Percentiles rank a stretch among this genome's conserved stretches.
Evolutionary conservation across 1,140 invertebrate species (phyloP).

Genomic region (Daktulosphaira vitifoliae): DNA sequence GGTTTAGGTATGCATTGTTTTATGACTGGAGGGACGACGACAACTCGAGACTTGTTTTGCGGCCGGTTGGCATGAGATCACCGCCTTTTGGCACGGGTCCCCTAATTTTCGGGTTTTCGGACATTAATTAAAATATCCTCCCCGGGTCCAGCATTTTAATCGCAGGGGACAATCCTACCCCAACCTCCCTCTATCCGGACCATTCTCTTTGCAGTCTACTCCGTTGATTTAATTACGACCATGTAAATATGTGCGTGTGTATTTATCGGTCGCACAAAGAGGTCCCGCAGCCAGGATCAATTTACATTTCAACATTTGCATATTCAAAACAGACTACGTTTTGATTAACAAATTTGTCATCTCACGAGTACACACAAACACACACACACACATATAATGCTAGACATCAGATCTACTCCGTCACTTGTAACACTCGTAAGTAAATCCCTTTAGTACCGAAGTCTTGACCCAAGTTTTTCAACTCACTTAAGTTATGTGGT

Average conservation of each 20-base stretch:
- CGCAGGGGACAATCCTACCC: conserved; percentile 17
- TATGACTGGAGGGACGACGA: conserved; percentile 15
- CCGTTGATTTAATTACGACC: conserved; percentile 24
- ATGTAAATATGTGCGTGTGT: neutral
- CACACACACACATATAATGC: neutral
- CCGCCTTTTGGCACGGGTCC: conserved; percentile 31
- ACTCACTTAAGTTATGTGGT: too few relatives aligned
- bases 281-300: conserved; percentile 15
- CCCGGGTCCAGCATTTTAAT: conserved; percentile 32
- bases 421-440: too few relatives aligned
- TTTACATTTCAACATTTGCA: conserved; percentile 30
- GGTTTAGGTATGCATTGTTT: conserved; percentile 1
- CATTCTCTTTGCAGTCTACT: neutral
- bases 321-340: conserved; percentile 10
- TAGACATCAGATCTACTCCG: too few relatives aligned
- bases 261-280: conserved; percentile 21
- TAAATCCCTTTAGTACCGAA: too few relatives aligned
- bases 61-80: conserved; percentile 30
- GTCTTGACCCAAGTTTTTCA: too few relatives aligned
- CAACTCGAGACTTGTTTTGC: conserved; percentile 20
- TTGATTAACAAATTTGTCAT: conserved; percentile 19
- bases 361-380: neutral
- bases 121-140: conserved; percentile 34
- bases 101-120: conserved; percentile 19
- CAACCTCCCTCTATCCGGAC: neutral